phyloP scores from a whole-genome alignment of 2,888 invertebrate species.

The Lottia scabra region DNA sequence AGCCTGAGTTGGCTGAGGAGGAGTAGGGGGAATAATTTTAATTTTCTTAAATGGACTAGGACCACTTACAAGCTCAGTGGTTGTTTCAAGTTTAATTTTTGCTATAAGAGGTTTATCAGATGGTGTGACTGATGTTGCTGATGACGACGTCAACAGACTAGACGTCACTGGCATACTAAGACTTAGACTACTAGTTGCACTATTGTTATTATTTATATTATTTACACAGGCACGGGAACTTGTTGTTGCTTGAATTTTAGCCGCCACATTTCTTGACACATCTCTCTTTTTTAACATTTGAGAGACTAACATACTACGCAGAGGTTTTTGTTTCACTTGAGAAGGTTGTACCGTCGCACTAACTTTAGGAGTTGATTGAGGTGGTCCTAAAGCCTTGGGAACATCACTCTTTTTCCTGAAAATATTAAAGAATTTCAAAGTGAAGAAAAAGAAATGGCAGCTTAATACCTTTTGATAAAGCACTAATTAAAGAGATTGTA shows the following conservation, averaged over 20 bases:
- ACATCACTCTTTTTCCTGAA: constrained; percentile 47
- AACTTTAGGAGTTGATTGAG: constrained; percentile 37
- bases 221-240: neutral
- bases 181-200: neutral
- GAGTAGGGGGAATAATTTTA: constrained; percentile 11
- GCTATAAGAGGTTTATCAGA: neutral
- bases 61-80: constrained; percentile 19
- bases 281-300: constrained; percentile 58
- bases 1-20: constrained; percentile 35
- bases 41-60: constrained; percentile 32
- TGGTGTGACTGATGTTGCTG: neutral
- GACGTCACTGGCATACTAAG: neutral
- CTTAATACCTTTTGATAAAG: too few species aligned
- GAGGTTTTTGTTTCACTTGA: constrained; percentile 30
- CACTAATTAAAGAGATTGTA: too few species aligned
- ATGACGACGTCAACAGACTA: neutral
- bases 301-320: constrained; percentile 46
- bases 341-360: constrained; percentile 25
- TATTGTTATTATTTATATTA: neutral
- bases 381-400: constrained; percentile 55
- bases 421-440: constrained; percentile 16
- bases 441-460: too few species aligned
- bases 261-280: constrained; percentile 46
- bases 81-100: constrained; percentile 17
- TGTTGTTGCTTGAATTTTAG: neutral